Evolutionary conservation across 2,888 invertebrate genomes (phyloP).

Genomic region (Cyrtodaria siliqua): DNA sequence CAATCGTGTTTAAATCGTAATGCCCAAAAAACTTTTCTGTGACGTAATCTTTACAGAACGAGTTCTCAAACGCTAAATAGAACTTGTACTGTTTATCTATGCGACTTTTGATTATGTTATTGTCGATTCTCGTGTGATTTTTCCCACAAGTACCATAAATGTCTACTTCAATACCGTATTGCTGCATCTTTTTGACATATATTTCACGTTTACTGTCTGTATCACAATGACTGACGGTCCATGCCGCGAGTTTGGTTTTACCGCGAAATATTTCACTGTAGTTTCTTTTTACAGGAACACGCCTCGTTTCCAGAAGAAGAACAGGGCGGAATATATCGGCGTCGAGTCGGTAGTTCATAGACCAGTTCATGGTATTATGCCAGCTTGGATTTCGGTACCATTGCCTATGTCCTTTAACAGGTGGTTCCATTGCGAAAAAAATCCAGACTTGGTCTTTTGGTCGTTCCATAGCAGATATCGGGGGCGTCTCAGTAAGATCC

Average conservation of each 20-base stretch:
- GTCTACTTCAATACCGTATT: slow-evolving; percentile 60
- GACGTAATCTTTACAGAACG: slow-evolving; percentile 80
- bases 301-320: no score
- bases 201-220: slow-evolving; percentile 57
- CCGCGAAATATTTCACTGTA: slow-evolving; percentile 19
- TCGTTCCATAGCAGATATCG: no score
- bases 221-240: slow-evolving; percentile 70
- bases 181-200: slow-evolving; percentile 51
- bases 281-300: background rate
- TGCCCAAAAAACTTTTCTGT: slow-evolving; percentile 79
- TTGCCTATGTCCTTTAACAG: no score
- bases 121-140: background rate
- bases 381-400: no score
- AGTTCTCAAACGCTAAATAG: slow-evolving; percentile 81
- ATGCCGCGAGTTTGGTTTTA: slow-evolving; percentile 55
- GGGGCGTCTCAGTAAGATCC: no score
- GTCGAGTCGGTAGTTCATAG: no score
- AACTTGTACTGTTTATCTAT: slow-evolving; percentile 74
- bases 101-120: no score
- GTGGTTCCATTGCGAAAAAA: no score
- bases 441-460: no score
- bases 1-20: slow-evolving; percentile 26
- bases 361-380: no score
- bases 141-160: slow-evolving; percentile 64
- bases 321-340: no score